Percentiles rank a stretch among this genome's conserved stretches.
Evolutionary conservation across 2,888 invertebrate species (phyloP).

Genomic region (Rhaphigaster nebulosa): DNA sequence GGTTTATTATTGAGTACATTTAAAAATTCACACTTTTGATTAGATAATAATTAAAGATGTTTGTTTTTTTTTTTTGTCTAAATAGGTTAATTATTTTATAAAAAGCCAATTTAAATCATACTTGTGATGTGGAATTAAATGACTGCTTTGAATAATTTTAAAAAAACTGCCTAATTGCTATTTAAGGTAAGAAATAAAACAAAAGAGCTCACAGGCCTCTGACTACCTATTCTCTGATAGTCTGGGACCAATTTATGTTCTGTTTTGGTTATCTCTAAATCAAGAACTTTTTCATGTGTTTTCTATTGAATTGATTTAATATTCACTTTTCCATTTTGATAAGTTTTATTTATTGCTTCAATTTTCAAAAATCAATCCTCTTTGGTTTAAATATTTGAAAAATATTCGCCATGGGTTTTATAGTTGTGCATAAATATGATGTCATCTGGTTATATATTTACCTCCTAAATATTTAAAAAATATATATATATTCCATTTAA

Average conservation of each 20-base stretch:
- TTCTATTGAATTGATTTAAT: background rate
- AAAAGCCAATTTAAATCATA: background rate
- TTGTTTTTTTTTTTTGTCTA: background rate
- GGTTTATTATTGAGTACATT: background rate
- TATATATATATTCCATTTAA: background rate
- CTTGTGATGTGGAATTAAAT: background rate
- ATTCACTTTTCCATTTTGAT: background rate
- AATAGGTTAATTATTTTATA: background rate
- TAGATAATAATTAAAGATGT: background rate
- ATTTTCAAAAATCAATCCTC: background rate
- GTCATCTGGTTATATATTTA: background rate
- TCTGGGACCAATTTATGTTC: background rate
- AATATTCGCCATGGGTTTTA: conserved; percentile 2
- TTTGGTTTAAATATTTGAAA: background rate
- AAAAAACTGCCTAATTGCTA: background rate
- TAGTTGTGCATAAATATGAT: background rate
- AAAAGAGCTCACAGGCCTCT: background rate
- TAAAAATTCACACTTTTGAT: background rate
- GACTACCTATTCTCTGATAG: no score
- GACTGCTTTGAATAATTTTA: background rate
- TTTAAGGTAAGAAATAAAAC: background rate
- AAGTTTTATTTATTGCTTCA: background rate
- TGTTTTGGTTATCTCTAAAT: background rate
- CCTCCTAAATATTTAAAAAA: background rate
- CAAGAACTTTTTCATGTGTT: background rate